Conservation (phyloP, 2,888 invertebrate genomes). For the Leucoma salicis region DNA sequence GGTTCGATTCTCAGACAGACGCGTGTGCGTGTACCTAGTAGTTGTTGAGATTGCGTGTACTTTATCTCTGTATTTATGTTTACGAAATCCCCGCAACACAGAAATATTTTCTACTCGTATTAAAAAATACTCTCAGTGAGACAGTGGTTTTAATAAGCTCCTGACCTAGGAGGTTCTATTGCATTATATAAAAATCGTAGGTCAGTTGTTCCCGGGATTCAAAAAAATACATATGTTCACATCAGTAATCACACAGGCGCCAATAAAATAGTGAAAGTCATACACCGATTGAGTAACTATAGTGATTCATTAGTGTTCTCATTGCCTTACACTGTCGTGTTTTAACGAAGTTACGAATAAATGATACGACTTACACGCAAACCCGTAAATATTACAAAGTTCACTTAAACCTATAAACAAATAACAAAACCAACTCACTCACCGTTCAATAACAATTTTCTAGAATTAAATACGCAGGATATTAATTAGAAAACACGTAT, state of each 20-base stretch:
- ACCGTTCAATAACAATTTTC: slow-evolving; percentile 11
- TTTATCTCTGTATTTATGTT: too few species aligned
- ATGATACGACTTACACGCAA: neutral
- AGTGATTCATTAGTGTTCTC: neutral
- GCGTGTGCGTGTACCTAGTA: too few species aligned
- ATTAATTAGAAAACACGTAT: slow-evolving; percentile 2
- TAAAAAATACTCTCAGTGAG: too few species aligned
- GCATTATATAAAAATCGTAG: too few species aligned
- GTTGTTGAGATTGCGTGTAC: too few species aligned
- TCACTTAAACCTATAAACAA: neutral
- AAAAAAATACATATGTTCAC: neutral
- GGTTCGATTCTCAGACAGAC: too few species aligned
- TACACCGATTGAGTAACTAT: slow-evolving; percentile 1
- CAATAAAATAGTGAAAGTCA: slow-evolving; percentile 3
- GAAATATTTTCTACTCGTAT: too few species aligned
- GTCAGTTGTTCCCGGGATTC: too few species aligned
- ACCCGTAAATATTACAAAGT: neutral
- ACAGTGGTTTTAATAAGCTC: too few species aligned
- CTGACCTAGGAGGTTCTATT: too few species aligned
- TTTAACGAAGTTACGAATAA: neutral
- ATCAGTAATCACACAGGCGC: neutral
- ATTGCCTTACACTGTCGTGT: too few species aligned
- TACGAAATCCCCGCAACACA: too few species aligned
- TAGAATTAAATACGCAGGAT: neutral
- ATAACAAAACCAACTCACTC: slow-evolving; percentile 8